Evolutionary conservation across 2,797 vertebrate genomes (phyloP).

Genomic region (Taenioides sp.): DNA sequence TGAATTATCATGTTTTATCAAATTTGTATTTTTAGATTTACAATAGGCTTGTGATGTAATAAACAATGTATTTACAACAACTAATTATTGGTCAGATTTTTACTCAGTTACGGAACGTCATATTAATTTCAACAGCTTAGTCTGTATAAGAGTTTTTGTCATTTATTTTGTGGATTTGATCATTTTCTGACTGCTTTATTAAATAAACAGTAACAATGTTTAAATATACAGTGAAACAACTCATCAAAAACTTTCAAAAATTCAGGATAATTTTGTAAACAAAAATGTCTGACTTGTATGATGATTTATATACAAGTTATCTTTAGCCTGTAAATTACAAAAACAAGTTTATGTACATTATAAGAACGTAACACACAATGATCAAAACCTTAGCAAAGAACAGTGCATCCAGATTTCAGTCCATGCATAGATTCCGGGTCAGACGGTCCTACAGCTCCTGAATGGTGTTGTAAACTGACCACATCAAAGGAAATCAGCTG

Average conservation of each 20-base stretch:
- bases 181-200: not conserved
- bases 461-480: slow-evolving; percentile 42
- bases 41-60: not conserved
- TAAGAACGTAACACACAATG: not conserved
- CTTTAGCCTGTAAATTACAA: not conserved
- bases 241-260: not conserved
- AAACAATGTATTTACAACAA: not conserved
- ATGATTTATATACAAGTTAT: not conserved
- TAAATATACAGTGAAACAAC: not conserved
- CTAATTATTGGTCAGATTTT: not conserved
- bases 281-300: not conserved
- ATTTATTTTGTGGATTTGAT: not conserved
- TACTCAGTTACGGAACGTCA: not conserved
- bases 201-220: not conserved
- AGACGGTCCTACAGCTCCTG: slow-evolving; percentile 35
- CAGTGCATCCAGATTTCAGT: not conserved
- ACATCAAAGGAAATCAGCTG: slow-evolving; percentile 67
- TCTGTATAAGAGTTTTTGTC: not conserved
- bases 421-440: slow-evolving; percentile 16
- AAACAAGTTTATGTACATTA: slow-evolving; percentile 11
- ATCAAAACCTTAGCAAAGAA: slow-evolving; percentile 15
- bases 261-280: too few species aligned
- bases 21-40: not conserved
- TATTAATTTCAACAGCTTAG: not conserved
- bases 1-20: not conserved